Conservation (phyloP, 1,140 invertebrate species). For the Neodiprion pinetum region DNA sequence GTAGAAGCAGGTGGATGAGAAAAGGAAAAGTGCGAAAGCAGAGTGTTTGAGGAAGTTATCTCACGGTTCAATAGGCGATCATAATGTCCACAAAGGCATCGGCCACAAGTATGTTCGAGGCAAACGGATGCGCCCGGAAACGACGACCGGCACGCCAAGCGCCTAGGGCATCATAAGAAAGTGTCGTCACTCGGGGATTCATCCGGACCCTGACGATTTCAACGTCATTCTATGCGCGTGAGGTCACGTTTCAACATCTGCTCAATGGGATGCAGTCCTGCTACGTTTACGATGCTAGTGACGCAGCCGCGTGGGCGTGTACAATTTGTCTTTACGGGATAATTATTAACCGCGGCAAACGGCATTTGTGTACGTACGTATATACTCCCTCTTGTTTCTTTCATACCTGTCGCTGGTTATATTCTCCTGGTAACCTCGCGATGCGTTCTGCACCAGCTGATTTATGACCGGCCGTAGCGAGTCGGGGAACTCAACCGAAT, state of each 20-base stretch:
- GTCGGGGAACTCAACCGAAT: too few relatives aligned
- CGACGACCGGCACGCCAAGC: background rate
- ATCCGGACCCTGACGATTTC: background rate
- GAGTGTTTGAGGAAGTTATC: background rate
- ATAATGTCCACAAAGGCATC: background rate
- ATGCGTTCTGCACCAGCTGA: conserved; percentile 6
- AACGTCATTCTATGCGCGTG: background rate
- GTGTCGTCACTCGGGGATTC: background rate
- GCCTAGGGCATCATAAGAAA: background rate
- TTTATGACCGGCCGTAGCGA: background rate
- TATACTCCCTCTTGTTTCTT: background rate
- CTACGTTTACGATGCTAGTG: conserved; percentile 1
- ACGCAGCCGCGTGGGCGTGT: background rate
- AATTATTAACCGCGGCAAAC: background rate
- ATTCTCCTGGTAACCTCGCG: background rate
- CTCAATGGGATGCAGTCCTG: background rate
- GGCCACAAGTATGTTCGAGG: background rate
- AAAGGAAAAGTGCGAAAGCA: background rate
- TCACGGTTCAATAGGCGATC: conserved; percentile 1
- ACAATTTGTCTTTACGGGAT: background rate
- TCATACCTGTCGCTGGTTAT: background rate
- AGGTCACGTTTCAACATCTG: background rate
- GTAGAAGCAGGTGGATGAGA: background rate
- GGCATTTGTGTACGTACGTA: background rate
- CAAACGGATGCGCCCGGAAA: background rate